Conservation (phyloP, 1,140 invertebrate species). For the Cydia strobilella region DNA sequence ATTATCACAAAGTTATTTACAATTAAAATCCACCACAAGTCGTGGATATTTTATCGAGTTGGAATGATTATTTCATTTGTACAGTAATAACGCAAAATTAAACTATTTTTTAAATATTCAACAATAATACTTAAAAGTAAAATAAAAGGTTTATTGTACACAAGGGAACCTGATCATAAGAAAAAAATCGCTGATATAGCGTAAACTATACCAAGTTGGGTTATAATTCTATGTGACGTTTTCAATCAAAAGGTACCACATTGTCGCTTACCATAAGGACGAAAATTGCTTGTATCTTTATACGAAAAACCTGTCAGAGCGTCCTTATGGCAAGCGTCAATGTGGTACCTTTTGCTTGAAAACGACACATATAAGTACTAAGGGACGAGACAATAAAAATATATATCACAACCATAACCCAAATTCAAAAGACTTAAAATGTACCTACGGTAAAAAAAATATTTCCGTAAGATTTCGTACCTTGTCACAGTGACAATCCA, state of each 20-base stretch:
- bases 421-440: not conserved
- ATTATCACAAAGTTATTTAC: constrained; percentile 26
- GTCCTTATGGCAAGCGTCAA: too few relatives aligned
- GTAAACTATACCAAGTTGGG: not conserved
- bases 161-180: not conserved
- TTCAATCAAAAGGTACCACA: too few relatives aligned
- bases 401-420: constrained; percentile 28
- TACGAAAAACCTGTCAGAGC: too few relatives aligned
- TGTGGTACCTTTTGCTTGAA: too few relatives aligned
- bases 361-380: not conserved
- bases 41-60: not conserved
- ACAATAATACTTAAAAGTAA: constrained; percentile 11
- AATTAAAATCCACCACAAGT: constrained; percentile 8
- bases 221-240: too few relatives aligned
- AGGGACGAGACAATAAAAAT: not conserved
- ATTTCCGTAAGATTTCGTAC: too few relatives aligned
- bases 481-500: too few relatives aligned
- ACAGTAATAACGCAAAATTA: not conserved
- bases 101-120: not conserved
- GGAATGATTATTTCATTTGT: constrained; percentile 27
- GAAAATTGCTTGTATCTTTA: too few relatives aligned
- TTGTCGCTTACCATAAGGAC: too few relatives aligned
- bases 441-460: not conserved
- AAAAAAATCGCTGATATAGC: not conserved
- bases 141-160: not conserved